A percentile compares a stretch with the other conserved stretches of the same genome.
phyloP scores from a whole-genome alignment of 2,113 vertebrate species.

The Xyliphius kryptos region DNA sequence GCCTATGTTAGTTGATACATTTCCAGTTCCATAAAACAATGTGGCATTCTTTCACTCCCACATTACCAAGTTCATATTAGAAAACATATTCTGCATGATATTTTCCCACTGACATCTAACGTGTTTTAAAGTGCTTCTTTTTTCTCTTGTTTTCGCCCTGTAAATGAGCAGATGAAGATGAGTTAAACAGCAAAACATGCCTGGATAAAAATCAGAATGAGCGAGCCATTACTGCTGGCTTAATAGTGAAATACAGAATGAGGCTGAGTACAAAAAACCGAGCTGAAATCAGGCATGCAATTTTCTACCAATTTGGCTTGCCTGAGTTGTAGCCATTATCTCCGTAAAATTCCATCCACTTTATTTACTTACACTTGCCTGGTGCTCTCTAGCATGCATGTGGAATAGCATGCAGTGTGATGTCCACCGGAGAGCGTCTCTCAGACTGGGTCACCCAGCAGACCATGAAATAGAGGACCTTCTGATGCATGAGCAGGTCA shows the following conservation, averaged over 20 bases:
- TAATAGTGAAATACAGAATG: neutral
- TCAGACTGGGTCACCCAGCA: neutral
- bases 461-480: slow-evolving; percentile 9
- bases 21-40: too few relatives aligned
- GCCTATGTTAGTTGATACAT: too few relatives aligned
- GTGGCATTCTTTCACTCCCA: too few relatives aligned
- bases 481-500: neutral
- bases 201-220: too few relatives aligned
- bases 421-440: neutral
- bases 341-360: slow-evolving; percentile 6
- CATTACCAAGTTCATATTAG: too few relatives aligned
- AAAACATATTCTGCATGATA: too few relatives aligned
- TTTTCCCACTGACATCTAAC: too few relatives aligned
- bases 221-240: neutral
- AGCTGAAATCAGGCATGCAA: slow-evolving; percentile 12
- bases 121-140: too few relatives aligned
- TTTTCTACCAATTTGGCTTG: slow-evolving; percentile 17
- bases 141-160: too few relatives aligned
- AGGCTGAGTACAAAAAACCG: slow-evolving; percentile 4
- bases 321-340: slow-evolving; percentile 19
- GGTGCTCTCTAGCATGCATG: neutral
- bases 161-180: too few relatives aligned
- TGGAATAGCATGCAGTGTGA: too few relatives aligned
- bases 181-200: too few relatives aligned
- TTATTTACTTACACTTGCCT: slow-evolving; percentile 3